Base-by-base conservation (phyloP, 2,888 invertebrate genomes). In the Drosophila merina region DNA sequence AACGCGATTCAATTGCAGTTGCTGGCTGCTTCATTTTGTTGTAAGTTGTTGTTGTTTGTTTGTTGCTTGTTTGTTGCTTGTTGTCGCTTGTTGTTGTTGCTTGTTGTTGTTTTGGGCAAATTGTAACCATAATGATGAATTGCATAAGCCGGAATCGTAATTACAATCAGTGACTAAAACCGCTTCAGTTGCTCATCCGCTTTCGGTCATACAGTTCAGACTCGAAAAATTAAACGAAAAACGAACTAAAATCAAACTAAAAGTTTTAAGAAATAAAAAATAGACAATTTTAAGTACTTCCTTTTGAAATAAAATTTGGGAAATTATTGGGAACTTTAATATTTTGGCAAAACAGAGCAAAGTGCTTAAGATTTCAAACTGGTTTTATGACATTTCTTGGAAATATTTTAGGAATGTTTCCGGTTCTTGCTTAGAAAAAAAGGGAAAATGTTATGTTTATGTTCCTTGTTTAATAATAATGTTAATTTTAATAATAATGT, bases 61-160 rank as follows among this genome's bases (percentile, higher is more conserved):
- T 20, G 20, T 20, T 20, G 20, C 20, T 20, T 20, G 20, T 20
- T 20, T 20, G 45, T 49, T 52, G 38, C 14, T 25, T 50, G 28
- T 38, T 66, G 77, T 47, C 62, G 69, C 59, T 79, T 20, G 20
- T 20, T 20, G 20, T 20, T 20, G 20, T 20, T n/a, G n/a, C n/a
- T n/a, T n/a, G n/a, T n/a, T n/a, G n/a, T n/a, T n/a, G n/a, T 20
- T 20, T 20, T 48, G 52, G 48, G 74, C 64, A 64, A 73, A 79
- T 70, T 76, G 63, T 74, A 63, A 68, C 71, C 80, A 84, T 81
- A 76, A 87, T 81, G 74, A 75, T 72, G 52, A 78, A 83, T 83
- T 83, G 79, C 82, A 83, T 83, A 87, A 83, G 78, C 64, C 67
- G 75, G 69, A 84, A 80, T 86, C 63, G 60, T 79, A 83, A 76